These are phyloP conservation scores for Raja brachyura DNA, from an alignment of 2,113 vertebrate genomes.

Conservation along the genomic window DNA sequence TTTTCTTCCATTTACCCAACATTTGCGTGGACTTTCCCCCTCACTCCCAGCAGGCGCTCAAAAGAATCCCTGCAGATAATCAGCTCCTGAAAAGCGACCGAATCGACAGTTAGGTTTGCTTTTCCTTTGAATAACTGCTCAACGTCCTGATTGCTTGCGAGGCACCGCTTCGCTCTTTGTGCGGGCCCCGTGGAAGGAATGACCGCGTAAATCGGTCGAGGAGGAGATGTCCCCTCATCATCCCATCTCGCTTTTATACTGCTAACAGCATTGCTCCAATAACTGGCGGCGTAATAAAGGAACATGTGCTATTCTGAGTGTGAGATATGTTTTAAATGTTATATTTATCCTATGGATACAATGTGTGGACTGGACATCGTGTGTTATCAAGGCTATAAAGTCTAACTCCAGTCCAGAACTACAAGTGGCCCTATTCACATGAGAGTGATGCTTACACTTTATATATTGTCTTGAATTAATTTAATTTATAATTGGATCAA, in stretches of 20 bases:
- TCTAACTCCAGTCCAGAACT: constrained; percentile 6
- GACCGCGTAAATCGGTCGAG: neutral
- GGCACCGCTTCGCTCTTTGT: neutral
- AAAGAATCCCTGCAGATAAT: neutral
- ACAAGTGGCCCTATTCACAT: constrained; percentile 30
- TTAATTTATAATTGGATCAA: neutral
- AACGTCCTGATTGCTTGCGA: neutral
- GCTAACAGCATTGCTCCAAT: neutral
- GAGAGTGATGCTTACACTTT: constrained; percentile 3
- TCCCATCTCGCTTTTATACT: neutral
- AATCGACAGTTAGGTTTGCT: neutral
- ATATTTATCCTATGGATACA: neutral
- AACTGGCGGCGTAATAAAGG: neutral
- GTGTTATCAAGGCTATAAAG: neutral
- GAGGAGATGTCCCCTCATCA: neutral
- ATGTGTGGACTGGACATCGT: neutral
- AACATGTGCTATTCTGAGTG: too few relatives aligned
- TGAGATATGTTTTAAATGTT: neutral
- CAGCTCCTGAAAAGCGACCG: neutral
- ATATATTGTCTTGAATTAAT: neutral
- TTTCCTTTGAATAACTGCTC: neutral
- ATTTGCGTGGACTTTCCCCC: neutral
- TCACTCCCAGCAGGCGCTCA: neutral
- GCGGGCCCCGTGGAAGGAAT: too few relatives aligned
- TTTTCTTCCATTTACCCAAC: neutral